Evolutionary conservation across 2,113 vertebrate genomes (phyloP), one percentile per base, ranked within the genome.

Genomic region (Chionomys nivalis): DNA sequence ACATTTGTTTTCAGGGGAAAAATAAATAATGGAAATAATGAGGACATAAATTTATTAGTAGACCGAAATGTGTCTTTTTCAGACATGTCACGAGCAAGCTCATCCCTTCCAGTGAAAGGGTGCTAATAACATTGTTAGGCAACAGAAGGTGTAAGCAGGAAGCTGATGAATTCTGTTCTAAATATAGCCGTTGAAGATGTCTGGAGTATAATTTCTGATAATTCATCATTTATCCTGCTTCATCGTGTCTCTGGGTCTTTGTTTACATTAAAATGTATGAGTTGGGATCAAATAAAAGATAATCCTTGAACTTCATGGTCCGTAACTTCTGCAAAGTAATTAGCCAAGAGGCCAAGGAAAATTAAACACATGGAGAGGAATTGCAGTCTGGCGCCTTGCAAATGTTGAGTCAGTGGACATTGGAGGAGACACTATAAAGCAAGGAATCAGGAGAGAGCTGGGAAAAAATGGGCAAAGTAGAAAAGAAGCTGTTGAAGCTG

Each of bases 21-120:
- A 96, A 91, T 66, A 82, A 79, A 52, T 91, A 61, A 90, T 92
- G 73, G 23, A 94, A 92, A 82, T 28, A 90, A 94, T 89, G 68
- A 93, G 14, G 26, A 90, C 4, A 90, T 70, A 90, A 87, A 81
- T 85, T 72, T 76, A 93, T 86, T 93, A 76, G 83, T 76, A 93
- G 88, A 87, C 83, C 31, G 72, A 90, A 93, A 90, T 65, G 63
- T 33, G 31, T 52, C 75, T 89, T 94, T 36, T 39, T 65, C 76
- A 94, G 83, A 72, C 42, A 58, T 87, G 65, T 85, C 75, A 91
- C 36, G 94, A 89, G 63, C 44, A 76, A 79, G 42, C 55, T 86
- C 52, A 75, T 17, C 63, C 33, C 81, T 72, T 87, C 23, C n/a
- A 87, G 39, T 52, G 33, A 75, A 26, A 76, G 16, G 82, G 7